Base-by-base conservation (phyloP, 2,888 invertebrate species). In the Standfussiana lucernea region DNA sequence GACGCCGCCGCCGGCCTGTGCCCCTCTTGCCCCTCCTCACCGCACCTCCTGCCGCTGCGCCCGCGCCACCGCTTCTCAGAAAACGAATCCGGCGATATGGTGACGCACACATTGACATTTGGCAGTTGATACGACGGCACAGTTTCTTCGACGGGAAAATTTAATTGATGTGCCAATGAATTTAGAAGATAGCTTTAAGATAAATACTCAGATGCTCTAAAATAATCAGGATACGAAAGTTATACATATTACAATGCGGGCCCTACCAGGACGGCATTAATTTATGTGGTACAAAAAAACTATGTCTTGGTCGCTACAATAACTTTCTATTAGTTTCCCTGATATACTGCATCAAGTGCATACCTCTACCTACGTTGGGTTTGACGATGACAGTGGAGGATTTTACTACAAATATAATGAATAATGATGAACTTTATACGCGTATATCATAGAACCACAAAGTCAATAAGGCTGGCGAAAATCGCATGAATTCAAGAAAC, bases 1-100 rank as follows among this genome's bases (percentile, higher is more conserved):
- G 93, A 93, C 92, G 91, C 92, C 91, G 83, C 88, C 91, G 83
- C 86, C 87, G 86, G 82, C 86, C 85, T 83, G 76, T 88, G 73
- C 81, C 86, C 75, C 89, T 83, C 89, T 82, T 83, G 76, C 86
- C 74, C 89, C 70, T 75, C 89, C 70, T 84, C 82, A 81, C 88
- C 85, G 74, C 85, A 62, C 84, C 87, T 88, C 85, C 83, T 85
- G 76, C 88, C 88, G 86, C 88, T 92, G 93, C 93, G 93, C 92
- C 90, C 91, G 93, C 93, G 93, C 92, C 91, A 89, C 90, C 89
- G 89, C 88, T 96, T 96, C 96, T 95, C 92, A 93, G 95, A 96
- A 96, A 94, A 93, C 91, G 93, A 95, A 84, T 88, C 88, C 82
- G 86, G 83, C 82, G 88, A 89, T 89, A 88, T 80, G 77, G 78